Conservation (phyloP, 1,140 invertebrate genomes). For the Coelopa frigida region DNA sequence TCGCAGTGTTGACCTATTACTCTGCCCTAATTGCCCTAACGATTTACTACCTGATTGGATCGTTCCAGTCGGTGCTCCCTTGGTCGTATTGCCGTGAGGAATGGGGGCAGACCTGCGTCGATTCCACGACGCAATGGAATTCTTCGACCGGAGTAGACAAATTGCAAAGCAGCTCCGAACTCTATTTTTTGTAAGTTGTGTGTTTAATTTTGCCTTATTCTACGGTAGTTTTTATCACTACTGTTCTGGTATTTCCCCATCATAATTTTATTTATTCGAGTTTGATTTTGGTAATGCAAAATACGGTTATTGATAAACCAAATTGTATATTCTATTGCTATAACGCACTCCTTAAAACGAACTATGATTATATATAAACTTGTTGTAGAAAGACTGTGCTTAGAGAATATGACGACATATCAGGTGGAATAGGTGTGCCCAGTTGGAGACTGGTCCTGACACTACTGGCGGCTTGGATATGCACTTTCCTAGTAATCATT, state of each 20-base stretch:
- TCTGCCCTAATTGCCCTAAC: conserved; percentile 64
- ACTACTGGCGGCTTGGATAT: conserved; percentile 63
- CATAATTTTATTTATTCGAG: not conserved
- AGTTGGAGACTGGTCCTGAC: conserved; percentile 61
- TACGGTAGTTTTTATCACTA: conserved; percentile 10
- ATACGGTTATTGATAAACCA: too few relatives aligned
- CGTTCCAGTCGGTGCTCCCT: conserved; percentile 54
- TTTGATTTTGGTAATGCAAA: too few relatives aligned
- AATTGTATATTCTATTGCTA: too few relatives aligned
- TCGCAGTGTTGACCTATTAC: conserved; percentile 63
- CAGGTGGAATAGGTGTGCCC: conserved; percentile 54
- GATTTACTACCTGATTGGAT: conserved; percentile 58
- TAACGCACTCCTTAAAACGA: too few relatives aligned
- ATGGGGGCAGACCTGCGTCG: conserved; percentile 46
- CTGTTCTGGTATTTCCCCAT: not conserved
- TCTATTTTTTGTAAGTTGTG: conserved; percentile 47
- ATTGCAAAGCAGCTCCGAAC: conserved; percentile 44
- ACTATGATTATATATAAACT: too few relatives aligned
- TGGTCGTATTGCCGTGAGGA: conserved; percentile 54
- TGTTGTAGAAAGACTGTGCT: conserved; percentile 50
- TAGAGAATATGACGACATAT: conserved; percentile 50
- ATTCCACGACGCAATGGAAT: conserved; percentile 10
- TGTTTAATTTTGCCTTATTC: not conserved
- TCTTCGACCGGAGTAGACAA: not conserved
- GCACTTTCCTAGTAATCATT: conserved; percentile 64